These are phyloP conservation scores for Dolichopus griseipennis DNA, from an alignment of 2,888 invertebrate species.

Conservation along the genomic window DNA sequence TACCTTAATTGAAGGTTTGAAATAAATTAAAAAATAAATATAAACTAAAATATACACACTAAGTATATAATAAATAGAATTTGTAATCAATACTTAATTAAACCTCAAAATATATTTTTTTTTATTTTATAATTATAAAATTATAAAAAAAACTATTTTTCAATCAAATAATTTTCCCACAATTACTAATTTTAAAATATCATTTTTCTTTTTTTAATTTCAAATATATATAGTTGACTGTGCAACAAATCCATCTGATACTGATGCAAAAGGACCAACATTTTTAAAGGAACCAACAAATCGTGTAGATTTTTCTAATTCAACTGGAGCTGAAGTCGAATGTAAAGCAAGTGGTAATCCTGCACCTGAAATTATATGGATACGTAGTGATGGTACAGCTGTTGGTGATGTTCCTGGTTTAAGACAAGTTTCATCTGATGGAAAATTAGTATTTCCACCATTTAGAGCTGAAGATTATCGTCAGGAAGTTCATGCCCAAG, in stretches of 20 bases:
- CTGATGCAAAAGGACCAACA: conserved; percentile 78
- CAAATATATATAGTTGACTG: conserved; percentile 23
- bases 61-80: too few relatives aligned
- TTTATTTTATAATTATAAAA: too few relatives aligned
- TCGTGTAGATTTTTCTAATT: conserved; percentile 88
- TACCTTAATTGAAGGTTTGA: too few relatives aligned
- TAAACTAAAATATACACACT: too few relatives aligned
- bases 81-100: too few relatives aligned
- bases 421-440: conserved; percentile 79
- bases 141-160: too few relatives aligned
- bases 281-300: conserved; percentile 87
- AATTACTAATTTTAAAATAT: background rate
- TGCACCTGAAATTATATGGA: conserved; percentile 87
- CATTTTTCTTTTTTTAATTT: conserved; percentile 9
- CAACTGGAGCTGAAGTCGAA: conserved; percentile 85
- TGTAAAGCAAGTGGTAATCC: conserved; percentile 88
- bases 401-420: conserved; percentile 85
- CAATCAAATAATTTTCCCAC: too few relatives aligned
- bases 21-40: too few relatives aligned
- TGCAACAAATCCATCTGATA: conserved; percentile 49
- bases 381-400: conserved; percentile 80
- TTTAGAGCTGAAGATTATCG: conserved; percentile 90
- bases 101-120: too few relatives aligned
- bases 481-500: conserved; percentile 89
- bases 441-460: conserved; percentile 87